Evolutionary conservation across 2,888 invertebrate genomes (phyloP).

Genomic region (Aleiodes leptofemur): DNA sequence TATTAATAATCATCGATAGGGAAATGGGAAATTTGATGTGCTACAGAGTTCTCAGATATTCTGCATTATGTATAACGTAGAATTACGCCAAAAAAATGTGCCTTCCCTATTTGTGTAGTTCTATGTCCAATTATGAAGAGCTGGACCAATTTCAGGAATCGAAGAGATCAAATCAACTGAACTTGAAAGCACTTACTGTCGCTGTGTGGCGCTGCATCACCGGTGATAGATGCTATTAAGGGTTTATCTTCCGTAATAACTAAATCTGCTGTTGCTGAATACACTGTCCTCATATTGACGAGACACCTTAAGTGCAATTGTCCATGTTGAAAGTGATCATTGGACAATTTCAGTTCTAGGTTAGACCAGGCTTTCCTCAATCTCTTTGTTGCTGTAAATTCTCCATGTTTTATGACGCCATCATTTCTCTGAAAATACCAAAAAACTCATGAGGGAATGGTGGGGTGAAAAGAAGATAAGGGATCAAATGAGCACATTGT

Average conservation of each 20-base stretch:
- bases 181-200: constrained; percentile 63
- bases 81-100: too few relatives aligned
- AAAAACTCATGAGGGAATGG: too few relatives aligned
- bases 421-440: constrained; percentile 39
- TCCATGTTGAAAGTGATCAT: constrained; percentile 66
- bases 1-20: too few relatives aligned
- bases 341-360: constrained; percentile 66
- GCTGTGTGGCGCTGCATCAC: constrained; percentile 70
- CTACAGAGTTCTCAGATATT: too few relatives aligned
- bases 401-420: constrained; percentile 58
- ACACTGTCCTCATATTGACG: constrained; percentile 67
- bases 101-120: too few relatives aligned
- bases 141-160: neutral
- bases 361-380: constrained; percentile 62
- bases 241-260: constrained; percentile 69
- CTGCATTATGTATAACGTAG: too few relatives aligned
- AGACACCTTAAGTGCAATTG: constrained; percentile 67
- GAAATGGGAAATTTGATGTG: too few relatives aligned
- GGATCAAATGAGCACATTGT: too few relatives aligned
- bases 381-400: constrained; percentile 54
- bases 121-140: too few relatives aligned
- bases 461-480: too few relatives aligned
- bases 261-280: constrained; percentile 65
- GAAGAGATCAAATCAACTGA: neutral
- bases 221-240: constrained; percentile 70